Evolutionary conservation across 64 coral and sea anemone genomes (phyloP).

Genomic region (Dendrophyllia cribrosa): DNA sequence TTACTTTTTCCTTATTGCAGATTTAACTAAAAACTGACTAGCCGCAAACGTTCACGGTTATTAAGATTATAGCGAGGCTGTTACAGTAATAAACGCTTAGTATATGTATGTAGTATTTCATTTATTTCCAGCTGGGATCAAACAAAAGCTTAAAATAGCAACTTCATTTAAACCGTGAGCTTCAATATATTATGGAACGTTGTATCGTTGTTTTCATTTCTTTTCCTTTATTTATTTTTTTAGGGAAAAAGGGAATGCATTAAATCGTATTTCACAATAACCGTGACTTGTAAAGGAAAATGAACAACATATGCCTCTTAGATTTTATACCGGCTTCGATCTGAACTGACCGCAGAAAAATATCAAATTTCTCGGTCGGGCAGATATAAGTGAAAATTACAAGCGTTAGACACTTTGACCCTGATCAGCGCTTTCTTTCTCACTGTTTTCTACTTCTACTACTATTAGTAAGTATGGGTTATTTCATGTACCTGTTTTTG

Average conservation of each 20-base stretch:
- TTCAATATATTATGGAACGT: not conserved
- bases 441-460: no score
- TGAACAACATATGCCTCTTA: not conserved
- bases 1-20: not conserved
- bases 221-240: not conserved
- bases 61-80: no score
- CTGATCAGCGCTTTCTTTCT: no score
- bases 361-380: constrained; percentile 28
- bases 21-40: not conserved
- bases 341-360: constrained; percentile 12
- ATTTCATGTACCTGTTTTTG: constrained; percentile 5
- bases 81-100: no score
- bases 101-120: no score
- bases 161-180: not conserved
- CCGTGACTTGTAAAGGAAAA: not conserved
- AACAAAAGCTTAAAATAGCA: not conserved
- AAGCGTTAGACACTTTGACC: not conserved
- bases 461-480: no score
- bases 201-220: not conserved
- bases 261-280: no score
- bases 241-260: not conserved
- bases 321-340: not conserved
- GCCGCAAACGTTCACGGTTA: not conserved
- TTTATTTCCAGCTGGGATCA: not conserved
- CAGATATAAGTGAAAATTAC: not conserved